Base-by-base conservation (phyloP, 1,140 invertebrate genomes). In the Scaptodrosophila lebanonensis region DNA sequence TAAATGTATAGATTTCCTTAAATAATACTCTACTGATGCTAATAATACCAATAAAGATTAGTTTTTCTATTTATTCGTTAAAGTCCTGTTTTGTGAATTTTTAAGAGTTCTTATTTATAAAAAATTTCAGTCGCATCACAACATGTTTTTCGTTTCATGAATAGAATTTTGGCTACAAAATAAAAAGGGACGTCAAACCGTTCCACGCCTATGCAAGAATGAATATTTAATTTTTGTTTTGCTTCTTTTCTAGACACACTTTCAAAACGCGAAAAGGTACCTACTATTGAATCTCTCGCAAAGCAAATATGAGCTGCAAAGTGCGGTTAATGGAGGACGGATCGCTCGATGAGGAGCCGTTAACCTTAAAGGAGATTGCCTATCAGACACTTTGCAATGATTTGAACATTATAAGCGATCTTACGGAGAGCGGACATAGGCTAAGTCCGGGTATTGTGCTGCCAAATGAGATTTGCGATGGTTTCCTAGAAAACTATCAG, bases 401-500 rank as follows among this genome's bases (percentile, higher is more conserved):
- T 85, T 65, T 91, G n/a, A 88, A 90, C 39, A 89, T 90, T 7
- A 89, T 93, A 48, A 91, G 90, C 20, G 11, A 36, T 11, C 49
- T 16, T 20, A 44, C 64, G 6, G 42, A 66, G 6, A 48, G 29
- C 17, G 75, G 69, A 2, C 44, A 70, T 15, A 27, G 35, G 18
- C 27, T 86, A 3, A 82, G 83, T 15, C n/a, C 66, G 1, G 71
- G 68, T 36, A 77, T 83, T 48, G 59, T 83, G 6, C 38, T 82
- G 88, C 48, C 73, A 62, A 54, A 85, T 90, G 22, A 88, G 84
- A 51, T 86, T 88, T 64, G 91, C 89, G 29, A 75, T 93, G 25
- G 88, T 88, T 54, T 88, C 93, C 32, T 93, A 92, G 4, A 90
- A 89, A 62, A 93, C 92, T 87, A 91, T 93, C 89, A 89, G 57